phyloP scores from a whole-genome alignment of 2,113 vertebrate genomes.

The Bos javanicus region DNA sequence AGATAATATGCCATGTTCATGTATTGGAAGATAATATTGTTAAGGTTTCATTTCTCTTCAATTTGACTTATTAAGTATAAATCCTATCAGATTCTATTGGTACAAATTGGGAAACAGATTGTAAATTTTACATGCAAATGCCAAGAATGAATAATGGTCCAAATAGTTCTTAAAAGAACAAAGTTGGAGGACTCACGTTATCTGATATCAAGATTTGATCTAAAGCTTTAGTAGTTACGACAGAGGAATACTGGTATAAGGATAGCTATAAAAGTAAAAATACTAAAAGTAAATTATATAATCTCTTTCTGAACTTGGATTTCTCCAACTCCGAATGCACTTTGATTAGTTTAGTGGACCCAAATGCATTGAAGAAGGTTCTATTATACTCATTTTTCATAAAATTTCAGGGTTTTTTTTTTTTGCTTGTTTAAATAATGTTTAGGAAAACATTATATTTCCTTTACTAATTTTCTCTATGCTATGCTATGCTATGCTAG shows the following conservation, averaged over 20 bases:
- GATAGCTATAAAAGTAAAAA: background rate
- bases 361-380: background rate
- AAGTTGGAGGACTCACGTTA: background rate
- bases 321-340: background rate
- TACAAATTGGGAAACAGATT: background rate
- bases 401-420: background rate
- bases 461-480: background rate
- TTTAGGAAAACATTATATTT: background rate
- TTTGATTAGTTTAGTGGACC: background rate
- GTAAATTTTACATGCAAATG: background rate
- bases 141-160: background rate
- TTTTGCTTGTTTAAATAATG: background rate
- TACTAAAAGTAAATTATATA: background rate
- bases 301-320: background rate
- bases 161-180: background rate
- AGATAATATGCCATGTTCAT: background rate
- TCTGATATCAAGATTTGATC: background rate
- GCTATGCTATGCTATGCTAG: too few relatives aligned
- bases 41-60: background rate
- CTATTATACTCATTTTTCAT: background rate
- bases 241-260: background rate
- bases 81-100: background rate
- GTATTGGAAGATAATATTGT: background rate
- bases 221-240: background rate
- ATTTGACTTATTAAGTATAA: background rate